Evolutionary conservation across 2,888 invertebrate genomes (phyloP).

Genomic region (Thera obeliscata): DNA sequence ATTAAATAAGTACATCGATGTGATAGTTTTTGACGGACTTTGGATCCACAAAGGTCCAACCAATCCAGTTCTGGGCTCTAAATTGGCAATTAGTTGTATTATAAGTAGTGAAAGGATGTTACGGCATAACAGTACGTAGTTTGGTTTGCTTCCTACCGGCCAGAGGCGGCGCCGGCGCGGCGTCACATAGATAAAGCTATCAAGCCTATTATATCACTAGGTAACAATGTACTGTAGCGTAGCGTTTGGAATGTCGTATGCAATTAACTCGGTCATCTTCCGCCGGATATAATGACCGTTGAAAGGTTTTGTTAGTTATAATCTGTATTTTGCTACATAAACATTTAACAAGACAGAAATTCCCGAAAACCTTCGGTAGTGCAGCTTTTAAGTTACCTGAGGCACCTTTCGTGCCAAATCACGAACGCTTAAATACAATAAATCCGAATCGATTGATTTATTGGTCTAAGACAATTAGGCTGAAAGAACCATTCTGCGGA

Average conservation of each 20-base stretch:
- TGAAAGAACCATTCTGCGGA: not conserved
- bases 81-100: not conserved
- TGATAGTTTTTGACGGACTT: no score
- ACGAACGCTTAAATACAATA: not conserved
- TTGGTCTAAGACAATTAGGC: not conserved
- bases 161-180: not conserved
- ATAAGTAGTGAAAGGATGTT: conserved; percentile 13
- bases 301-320: conserved; percentile 4
- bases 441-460: not conserved
- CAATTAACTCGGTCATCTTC: conserved; percentile 14
- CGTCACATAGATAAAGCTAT: conserved; percentile 1
- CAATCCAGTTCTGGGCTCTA: no score
- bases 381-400: no score
- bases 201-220: conserved; percentile 5
- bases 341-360: not conserved
- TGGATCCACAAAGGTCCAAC: no score
- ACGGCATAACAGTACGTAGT: conserved; percentile 7
- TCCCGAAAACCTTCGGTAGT: no score
- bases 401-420: no score
- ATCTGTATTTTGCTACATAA: not conserved
- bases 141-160: conserved; percentile 13
- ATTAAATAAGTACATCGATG: no score
- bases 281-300: conserved; percentile 5
- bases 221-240: conserved; percentile 11
- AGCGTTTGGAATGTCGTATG: conserved; percentile 5